Base-by-base conservation (phyloP, 2,888 invertebrate genomes). In the Gryllus longicercus region DNA sequence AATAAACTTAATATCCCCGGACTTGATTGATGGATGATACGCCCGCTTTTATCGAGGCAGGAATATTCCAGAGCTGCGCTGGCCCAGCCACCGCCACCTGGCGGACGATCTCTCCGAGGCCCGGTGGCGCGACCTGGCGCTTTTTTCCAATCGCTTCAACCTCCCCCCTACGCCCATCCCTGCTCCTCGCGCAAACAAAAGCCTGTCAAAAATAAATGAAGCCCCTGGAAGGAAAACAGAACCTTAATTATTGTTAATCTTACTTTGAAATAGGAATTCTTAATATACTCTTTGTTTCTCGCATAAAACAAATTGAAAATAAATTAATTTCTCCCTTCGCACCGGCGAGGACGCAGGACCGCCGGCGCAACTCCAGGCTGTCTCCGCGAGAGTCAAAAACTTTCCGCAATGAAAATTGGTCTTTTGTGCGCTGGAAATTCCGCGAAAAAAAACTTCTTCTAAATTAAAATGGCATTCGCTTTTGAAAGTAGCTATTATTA, bases 221-320 rank as follows among this genome's bases (percentile, higher is more conserved):
- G 63, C 63, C 63, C 14, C 63, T 14, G 63, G 63, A 63, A 63
- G n/a, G 63, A 63, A 63, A 63, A 63, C 63, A 63, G 63, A 63
- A n/a, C 14, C 63, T 63, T 63, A 63, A 63, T 63, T 63, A 63
- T 63, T 63, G 63, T 63, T 63, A 63, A 63, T 63, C 63, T 63
- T 63, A 63, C 63, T 63, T 63, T 63, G 63, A 63, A 63, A 63
- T 63, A 8, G 63, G 63, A 63, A 63, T 63, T 63, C 63, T 63
- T 63, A 63, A 63, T 63, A 63, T 18, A 63, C 16, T 63, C 63
- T 63, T 63, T 63, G 63, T 63, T 63, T 63, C 63, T 63, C 63
- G 63, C 63, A 63, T 63, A 63, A 63, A 63, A 63, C n/a, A 63
- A 63, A 63, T 63, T 63, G 63, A 63, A 63, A 63, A 63, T 63